Conservation (phyloP, 2,113 vertebrate genomes). For the Leiothrix lutea region DNA sequence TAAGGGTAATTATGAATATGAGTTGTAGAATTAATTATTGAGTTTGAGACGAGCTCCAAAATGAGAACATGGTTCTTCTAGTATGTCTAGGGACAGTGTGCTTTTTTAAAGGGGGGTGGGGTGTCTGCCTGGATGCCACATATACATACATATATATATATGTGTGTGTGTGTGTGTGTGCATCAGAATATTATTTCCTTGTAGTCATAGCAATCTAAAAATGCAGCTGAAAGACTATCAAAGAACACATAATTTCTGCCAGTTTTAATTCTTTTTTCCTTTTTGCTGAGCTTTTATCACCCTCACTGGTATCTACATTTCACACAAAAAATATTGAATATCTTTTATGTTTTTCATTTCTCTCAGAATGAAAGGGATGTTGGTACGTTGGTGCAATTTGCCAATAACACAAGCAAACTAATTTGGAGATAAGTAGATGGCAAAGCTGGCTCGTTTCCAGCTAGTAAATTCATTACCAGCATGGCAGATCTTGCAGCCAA, state of each 20-base stretch:
- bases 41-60: not conserved
- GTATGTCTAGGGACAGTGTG: not conserved
- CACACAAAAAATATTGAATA: constrained; percentile 49
- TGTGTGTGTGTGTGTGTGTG: not conserved
- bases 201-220: constrained; percentile 32
- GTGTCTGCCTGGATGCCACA: not conserved
- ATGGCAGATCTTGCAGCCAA: constrained; percentile 22
- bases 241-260: constrained; percentile 1
- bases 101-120: not conserved
- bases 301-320: constrained; percentile 50
- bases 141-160: too few species aligned
- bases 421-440: constrained; percentile 53
- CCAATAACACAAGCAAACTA: constrained; percentile 51
- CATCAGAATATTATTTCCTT: not conserved
- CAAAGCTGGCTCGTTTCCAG: constrained; percentile 33
- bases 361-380: constrained; percentile 39
- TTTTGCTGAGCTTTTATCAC: constrained; percentile 46
- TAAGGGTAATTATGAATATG: constrained; percentile 33
- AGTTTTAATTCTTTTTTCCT: constrained; percentile 23
- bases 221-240: constrained; percentile 7
- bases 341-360: constrained; percentile 65
- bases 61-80: not conserved
- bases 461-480: not conserved
- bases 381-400: constrained; percentile 9
- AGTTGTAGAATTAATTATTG: constrained; percentile 43